A percentile compares a stretch with the other conserved stretches of the same genome.
Evolutionary conservation across 2,888 invertebrate species (phyloP).

Genomic region (Philonicus albiceps): DNA sequence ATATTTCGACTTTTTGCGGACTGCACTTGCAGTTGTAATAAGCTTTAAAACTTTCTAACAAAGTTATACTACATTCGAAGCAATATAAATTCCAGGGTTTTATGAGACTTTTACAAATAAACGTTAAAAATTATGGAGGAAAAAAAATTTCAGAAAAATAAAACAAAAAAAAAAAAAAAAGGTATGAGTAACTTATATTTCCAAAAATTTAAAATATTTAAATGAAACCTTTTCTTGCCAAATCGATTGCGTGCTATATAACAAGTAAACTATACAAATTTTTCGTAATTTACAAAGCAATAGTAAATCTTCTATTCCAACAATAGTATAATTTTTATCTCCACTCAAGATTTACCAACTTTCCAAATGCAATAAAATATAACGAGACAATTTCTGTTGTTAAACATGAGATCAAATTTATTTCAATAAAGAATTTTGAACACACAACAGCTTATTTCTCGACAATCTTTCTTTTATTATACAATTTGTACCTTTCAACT

Average conservation of each 20-base stretch:
- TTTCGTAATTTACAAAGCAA: slow-evolving; percentile 44
- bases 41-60: slow-evolving; percentile 37
- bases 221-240: slow-evolving; percentile 44
- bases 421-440: slow-evolving; percentile 35
- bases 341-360: not conserved
- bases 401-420: slow-evolving; percentile 9
- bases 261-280: slow-evolving; percentile 44
- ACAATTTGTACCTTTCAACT: not conserved
- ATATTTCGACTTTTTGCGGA: slow-evolving; percentile 25
- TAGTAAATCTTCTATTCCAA: slow-evolving; percentile 25
- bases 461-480: not conserved
- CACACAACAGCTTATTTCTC: not conserved
- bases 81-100: slow-evolving; percentile 47
- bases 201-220: not conserved
- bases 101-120: slow-evolving; percentile 45
- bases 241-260: slow-evolving; percentile 46
- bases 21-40: slow-evolving; percentile 35
- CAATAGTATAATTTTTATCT: slow-evolving; percentile 23
- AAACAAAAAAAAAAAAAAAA: not conserved
- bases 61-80: slow-evolving; percentile 40
- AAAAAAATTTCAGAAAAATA: not conserved
- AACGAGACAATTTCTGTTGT: not conserved
- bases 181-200: not conserved
- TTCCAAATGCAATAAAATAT: slow-evolving; percentile 20
- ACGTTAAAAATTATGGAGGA: not conserved